Conservation (phyloP, 2,797 vertebrate species). For the Acanthornis magna region DNA sequence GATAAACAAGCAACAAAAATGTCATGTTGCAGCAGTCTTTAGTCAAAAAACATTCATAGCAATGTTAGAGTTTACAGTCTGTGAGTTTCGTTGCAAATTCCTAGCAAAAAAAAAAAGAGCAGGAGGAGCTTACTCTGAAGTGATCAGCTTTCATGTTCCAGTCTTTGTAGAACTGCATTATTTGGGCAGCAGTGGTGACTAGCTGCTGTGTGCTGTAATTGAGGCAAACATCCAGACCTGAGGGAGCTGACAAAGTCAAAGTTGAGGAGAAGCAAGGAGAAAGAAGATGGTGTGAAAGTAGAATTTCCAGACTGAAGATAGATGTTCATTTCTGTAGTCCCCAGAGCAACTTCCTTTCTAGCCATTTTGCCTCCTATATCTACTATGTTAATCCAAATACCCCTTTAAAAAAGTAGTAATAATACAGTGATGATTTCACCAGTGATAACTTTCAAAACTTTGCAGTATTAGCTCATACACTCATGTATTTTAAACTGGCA, state of each 20-base stretch:
- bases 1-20: background rate
- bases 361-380: background rate
- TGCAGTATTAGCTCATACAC: background rate
- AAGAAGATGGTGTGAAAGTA: background rate
- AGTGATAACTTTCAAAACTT: background rate
- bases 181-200: background rate
- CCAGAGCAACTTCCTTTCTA: background rate
- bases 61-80: background rate
- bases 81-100: background rate
- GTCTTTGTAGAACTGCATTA: background rate
- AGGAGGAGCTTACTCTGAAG: background rate
- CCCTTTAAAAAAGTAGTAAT: background rate
- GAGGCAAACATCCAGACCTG: background rate
- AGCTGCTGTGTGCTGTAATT: background rate
- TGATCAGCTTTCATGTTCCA: background rate
- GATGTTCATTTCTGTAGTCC: background rate
- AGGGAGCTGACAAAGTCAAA: background rate
- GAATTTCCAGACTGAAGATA: background rate
- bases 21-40: background rate
- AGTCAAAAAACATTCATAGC: background rate
- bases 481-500: background rate
- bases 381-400: background rate
- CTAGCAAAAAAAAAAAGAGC: background rate
- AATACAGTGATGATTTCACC: background rate
- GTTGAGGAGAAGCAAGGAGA: background rate